Percentiles rank a stretch among this genome's conserved stretches.
phyloP scores from a whole-genome alignment of 2,797 vertebrate species.

The Steatocranus sp. region DNA sequence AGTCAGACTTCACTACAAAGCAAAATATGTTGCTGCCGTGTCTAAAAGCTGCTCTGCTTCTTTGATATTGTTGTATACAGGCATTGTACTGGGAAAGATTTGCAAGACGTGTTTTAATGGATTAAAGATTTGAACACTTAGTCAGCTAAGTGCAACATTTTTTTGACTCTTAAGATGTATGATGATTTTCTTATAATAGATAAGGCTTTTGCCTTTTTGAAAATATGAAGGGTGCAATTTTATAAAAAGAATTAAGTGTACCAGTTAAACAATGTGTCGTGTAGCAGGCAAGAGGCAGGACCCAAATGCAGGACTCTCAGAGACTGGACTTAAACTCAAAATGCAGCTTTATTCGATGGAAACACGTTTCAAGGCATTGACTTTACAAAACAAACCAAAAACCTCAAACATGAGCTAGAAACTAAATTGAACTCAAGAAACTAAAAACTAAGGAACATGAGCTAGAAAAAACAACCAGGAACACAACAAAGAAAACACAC shows the following conservation, averaged over 20 bases:
- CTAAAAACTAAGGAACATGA: accelerated
- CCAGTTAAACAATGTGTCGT: accelerated
- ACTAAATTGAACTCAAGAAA: background rate
- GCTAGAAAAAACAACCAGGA: background rate
- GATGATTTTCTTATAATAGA: background rate
- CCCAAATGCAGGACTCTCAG: background rate
- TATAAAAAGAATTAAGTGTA: background rate
- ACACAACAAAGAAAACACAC: background rate
- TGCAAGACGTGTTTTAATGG: accelerated
- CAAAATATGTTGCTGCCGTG: accelerated
- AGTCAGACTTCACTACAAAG: background rate
- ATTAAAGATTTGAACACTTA: background rate
- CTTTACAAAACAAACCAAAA: background rate
- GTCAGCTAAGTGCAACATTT: background rate
- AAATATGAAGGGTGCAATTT: background rate
- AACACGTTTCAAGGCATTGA: accelerated
- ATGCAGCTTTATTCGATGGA: accelerated
- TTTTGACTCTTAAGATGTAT: background rate
- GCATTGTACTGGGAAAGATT: background rate
- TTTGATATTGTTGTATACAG: background rate
- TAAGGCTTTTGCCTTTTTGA: background rate
- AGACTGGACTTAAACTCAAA: background rate
- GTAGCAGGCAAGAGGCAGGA: background rate
- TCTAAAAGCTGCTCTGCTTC: background rate
- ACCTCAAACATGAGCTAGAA: accelerated